These are phyloP conservation scores for Beris morrisii DNA, from an alignment of 2,888 invertebrate genomes.

Conservation along the genomic window DNA sequence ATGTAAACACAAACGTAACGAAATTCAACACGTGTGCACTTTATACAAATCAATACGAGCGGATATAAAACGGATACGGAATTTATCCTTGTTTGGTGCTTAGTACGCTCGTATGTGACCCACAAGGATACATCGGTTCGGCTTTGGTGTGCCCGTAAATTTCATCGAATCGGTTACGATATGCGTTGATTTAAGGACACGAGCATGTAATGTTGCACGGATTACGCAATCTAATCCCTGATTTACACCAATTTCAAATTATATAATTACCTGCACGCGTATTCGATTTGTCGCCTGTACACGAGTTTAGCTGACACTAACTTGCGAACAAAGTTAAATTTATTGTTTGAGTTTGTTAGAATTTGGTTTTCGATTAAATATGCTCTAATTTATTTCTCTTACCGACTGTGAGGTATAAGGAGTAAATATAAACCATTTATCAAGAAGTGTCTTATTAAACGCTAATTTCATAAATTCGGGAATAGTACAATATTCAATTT, in stretches of 20 bases:
- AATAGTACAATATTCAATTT: too few relatives aligned
- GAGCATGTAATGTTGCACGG: conserved; percentile 42
- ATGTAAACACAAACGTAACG: conserved; percentile 33
- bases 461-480: too few relatives aligned
- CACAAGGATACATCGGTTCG: conserved; percentile 27
- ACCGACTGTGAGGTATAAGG: too few relatives aligned
- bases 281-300: conserved; percentile 26
- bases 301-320: too few relatives aligned
- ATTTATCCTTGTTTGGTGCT: conserved; percentile 21
- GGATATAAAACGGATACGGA: conserved; percentile 6
- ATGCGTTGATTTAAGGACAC: conserved; percentile 52
- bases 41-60: too few relatives aligned
- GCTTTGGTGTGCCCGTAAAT: conserved; percentile 41
- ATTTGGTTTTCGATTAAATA: too few relatives aligned
- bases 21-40: conserved; percentile 30
- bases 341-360: too few relatives aligned
- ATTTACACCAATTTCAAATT: conserved; percentile 40
- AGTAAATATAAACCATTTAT: too few relatives aligned
- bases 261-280: conserved; percentile 41
- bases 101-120: conserved; percentile 12
- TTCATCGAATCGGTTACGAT: conserved; percentile 43
- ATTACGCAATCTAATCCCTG: conserved; percentile 40
- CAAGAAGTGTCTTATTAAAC: too few relatives aligned
- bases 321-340: too few relatives aligned
- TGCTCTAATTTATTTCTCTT: too few relatives aligned